Base-by-base conservation (phyloP, 2,113 vertebrate genomes). In the Stigmatopora nigra region DNA sequence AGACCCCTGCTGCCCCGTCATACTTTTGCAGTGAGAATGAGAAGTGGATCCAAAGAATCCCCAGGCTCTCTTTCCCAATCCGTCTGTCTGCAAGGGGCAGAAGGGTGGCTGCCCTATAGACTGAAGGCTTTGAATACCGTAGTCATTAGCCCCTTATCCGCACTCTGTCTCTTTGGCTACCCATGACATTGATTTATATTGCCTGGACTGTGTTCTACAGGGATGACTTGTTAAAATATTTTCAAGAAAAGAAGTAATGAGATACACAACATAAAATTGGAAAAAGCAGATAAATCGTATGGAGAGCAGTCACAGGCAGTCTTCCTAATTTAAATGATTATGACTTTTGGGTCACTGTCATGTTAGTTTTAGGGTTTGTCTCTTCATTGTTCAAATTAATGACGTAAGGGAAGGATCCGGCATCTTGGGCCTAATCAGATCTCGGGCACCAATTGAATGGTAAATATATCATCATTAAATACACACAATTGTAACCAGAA, bases 41-140 rank as follows among this genome's bases (percentile, higher is more conserved):
- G 70, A 87, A 88, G 84, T 87, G 81, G 82, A 79, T 80, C 72
- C 78, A 84, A 77, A 84, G 80, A 84, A 85, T 75, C 59, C 20
- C 48, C 61, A 60, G 47, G 15, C 51, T 64, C 67, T 53, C 61
- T 58, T 17, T 44, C 64, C 63, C 67, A 51, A 17, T n/a, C 36
- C 20, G 17, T 65, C 45, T 63, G 36, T 73, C 73, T 63, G 47
- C 51, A 17, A 2, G 25, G 59, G 66, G 25, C 55, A 64, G 68
- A 48, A 69, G 44, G 59, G 61, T 60, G 38, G 55, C 38, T 71
- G 58, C 64, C 76, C 70, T 62, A 49, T 53, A 68, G 57, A 68
- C 64, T 85, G 82, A 89, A 86, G 75, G 76, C 78, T 41, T 82
- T 77, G 71, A 51, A 66, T 65, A 47, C 76, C 49, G 20, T 9